phyloP scores from a whole-genome alignment of 2,888 invertebrate genomes.

The Drosophila mettleri region DNA sequence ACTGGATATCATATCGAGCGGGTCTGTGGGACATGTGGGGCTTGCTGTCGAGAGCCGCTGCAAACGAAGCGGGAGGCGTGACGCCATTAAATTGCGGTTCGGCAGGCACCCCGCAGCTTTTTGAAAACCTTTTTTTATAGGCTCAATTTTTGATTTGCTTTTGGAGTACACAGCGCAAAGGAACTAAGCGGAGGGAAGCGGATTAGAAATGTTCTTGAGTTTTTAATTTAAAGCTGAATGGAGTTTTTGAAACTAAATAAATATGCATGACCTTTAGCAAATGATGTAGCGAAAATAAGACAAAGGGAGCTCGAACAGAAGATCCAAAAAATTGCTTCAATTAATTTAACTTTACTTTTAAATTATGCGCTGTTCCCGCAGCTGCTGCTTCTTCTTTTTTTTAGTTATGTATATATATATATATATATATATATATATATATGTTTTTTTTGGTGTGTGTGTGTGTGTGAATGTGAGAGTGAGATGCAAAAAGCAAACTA shows the following conservation, averaged over 20 bases:
- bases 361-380: constrained; percentile 55
- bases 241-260: constrained; percentile 35
- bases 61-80: constrained; percentile 69
- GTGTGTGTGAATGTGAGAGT: constrained; percentile 62
- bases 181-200: background rate
- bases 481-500: constrained; percentile 83
- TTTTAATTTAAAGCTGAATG: constrained; percentile 53
- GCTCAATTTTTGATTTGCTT: constrained; percentile 52
- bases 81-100: constrained; percentile 75
- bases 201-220: constrained; percentile 32
- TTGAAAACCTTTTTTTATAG: constrained; percentile 22
- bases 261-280: constrained; percentile 38
- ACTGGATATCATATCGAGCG: constrained; percentile 8
- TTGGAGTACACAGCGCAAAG: background rate
- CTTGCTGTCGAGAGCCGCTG: background rate
- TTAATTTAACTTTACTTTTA: constrained; percentile 81
- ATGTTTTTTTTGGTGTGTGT: constrained; percentile 48
- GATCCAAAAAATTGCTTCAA: constrained; percentile 45
- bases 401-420: background rate
- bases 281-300: constrained; percentile 33
- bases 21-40: too few relatives aligned
- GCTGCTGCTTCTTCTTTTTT: constrained; percentile 16
- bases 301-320: background rate
- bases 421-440: constrained; percentile 3
- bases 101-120: constrained; percentile 24